Evolutionary conservation across 2,113 vertebrate species (phyloP).

Genomic region (Tragelaphus scriptus): DNA sequence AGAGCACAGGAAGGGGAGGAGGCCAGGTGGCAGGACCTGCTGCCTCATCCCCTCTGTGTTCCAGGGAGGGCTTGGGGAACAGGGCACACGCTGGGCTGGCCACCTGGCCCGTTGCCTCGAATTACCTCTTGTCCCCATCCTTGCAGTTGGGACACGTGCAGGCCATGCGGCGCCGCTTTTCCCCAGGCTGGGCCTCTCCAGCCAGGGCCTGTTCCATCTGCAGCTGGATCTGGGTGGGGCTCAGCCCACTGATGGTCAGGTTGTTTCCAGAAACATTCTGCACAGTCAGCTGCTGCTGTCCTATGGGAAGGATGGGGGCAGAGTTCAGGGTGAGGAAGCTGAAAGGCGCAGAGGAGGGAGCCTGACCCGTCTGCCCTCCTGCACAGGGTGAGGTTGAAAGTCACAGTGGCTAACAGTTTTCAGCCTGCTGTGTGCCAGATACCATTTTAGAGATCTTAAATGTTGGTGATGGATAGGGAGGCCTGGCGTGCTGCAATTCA

Average conservation of each 20-base stretch:
- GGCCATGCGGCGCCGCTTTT: slow-evolving; percentile 95
- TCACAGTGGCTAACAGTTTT: background rate
- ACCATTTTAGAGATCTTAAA: background rate
- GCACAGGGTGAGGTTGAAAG: background rate
- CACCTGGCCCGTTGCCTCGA: rapidly evolving
- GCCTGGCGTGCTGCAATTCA: too few species aligned
- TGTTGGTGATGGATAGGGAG: background rate
- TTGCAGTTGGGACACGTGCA: slow-evolving; percentile 99
- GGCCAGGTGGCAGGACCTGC: background rate
- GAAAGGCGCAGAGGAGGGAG: background rate
- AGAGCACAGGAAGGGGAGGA: background rate
- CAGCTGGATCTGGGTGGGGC: slow-evolving; percentile 87
- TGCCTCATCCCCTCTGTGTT: background rate
- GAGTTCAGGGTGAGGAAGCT: background rate
- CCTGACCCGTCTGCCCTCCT: background rate
- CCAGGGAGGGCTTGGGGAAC: background rate
- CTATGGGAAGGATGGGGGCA: slow-evolving; percentile 70
- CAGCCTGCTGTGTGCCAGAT: background rate
- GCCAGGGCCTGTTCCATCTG: slow-evolving; percentile 94
- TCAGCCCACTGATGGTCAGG: slow-evolving; percentile 89
- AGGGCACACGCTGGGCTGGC: background rate
- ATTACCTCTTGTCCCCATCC: slow-evolving; percentile 94
- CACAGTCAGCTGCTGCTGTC: slow-evolving; percentile 95
- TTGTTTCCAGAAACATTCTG: slow-evolving; percentile 92
- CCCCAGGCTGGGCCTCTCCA: slow-evolving; percentile 89